Base-by-base conservation (phyloP, 2,888 invertebrate species). In the Drosophila pseudotalamancana region DNA sequence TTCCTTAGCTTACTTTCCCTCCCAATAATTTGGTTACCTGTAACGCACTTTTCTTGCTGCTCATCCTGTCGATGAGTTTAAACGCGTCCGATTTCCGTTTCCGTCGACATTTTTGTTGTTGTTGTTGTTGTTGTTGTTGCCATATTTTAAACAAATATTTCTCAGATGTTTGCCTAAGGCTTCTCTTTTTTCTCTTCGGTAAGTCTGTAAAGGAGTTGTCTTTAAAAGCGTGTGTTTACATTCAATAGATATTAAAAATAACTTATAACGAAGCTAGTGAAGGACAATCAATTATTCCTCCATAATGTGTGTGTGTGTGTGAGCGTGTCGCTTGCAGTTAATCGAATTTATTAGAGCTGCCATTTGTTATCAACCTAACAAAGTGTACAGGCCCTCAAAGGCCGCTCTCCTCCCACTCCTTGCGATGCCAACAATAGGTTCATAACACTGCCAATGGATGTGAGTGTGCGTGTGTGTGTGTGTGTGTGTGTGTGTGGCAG, bases 341-440 rank as follows among this genome's bases (percentile, higher is more conserved):
- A 81, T 81, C 80, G 81, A 81, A 81, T 81, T 87, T 87, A 87
- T 81, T 87, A 77, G 85, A 64, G 18, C 72, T 60, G 68, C 63
- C 68, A 77, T 74, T 74, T 73, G 74, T 74, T 74, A 73, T 74
- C 59, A 71, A 61, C 51, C 37, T 56, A 77, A 73, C 78, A 69
- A 66, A 66, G 70, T 74, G 65, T 60, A 43, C 65, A 63, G 49
- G 16, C 49, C 23, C 32, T 29, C 34, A 11, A 32, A 23, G 32
- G 4, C 11, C 12, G 32, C 39, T 19, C 29, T 31, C 16, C 35
- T 19, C 9, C 21, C 9, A n/a, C n/a, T 34, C 55, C 31, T 31
- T 4, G 43, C 32, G 32, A 31, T 31, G 48, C 66, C 31, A 71
- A 66, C 82, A 78, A 72, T 71, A 67, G 77, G 46, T 65, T 67